phyloP scores from a whole-genome alignment of 2,113 vertebrate species.

The Cavia aperea region DNA sequence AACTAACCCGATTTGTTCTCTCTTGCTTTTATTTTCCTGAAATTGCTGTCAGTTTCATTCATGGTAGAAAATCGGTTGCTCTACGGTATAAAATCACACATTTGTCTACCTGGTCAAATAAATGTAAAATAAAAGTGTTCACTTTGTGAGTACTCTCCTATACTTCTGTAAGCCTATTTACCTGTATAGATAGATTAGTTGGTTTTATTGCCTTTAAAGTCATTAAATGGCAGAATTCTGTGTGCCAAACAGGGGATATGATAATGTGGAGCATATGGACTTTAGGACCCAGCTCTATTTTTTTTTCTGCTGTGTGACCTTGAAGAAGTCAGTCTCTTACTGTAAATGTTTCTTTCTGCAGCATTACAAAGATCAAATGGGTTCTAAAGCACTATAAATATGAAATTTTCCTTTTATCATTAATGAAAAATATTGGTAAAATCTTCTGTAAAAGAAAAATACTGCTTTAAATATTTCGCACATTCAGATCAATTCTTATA shows the following conservation, averaged over 20 bases:
- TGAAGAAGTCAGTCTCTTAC: neutral
- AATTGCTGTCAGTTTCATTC: constrained; percentile 44
- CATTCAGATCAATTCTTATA: neutral
- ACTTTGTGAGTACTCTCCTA: neutral
- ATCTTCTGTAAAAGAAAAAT: neutral
- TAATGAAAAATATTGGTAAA: neutral
- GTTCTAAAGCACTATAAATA: neutral
- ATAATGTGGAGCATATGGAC: neutral
- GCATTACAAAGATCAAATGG: neutral
- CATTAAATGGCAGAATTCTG: neutral
- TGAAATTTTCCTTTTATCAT: neutral
- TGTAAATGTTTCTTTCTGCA: neutral
- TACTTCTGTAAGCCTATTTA: neutral
- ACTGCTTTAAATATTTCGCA: neutral
- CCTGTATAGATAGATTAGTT: constrained; percentile 22
- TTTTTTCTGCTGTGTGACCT: neutral
- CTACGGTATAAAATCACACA: neutral
- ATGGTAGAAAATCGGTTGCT: constrained; percentile 31
- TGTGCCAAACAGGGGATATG: neutral
- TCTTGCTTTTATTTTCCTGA: constrained; percentile 38
- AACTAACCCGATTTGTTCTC: neutral
- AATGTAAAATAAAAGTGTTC: constrained; percentile 22
- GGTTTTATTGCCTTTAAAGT: neutral
- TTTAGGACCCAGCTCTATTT: neutral
- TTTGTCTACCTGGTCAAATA: constrained; percentile 8